A percentile compares a stretch with the other conserved stretches of the same genome.
phyloP scores from a whole-genome alignment of 1,140 invertebrate genomes.

The Magallana ariakensis region DNA sequence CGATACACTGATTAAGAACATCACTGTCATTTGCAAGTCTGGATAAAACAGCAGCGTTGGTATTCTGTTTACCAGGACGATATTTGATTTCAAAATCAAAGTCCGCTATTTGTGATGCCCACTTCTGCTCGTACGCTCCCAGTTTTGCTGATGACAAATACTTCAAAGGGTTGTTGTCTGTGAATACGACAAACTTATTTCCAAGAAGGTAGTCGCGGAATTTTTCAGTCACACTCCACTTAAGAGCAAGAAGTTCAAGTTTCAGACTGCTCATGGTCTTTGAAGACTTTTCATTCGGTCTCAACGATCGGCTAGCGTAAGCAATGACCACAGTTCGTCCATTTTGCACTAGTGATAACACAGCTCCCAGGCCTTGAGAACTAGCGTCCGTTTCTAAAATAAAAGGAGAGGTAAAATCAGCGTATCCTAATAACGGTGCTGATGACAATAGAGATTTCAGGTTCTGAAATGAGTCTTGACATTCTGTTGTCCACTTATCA shows the following conservation, averaged over 20 bases:
- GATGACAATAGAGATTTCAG: too few relatives aligned
- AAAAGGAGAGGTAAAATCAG: too few relatives aligned
- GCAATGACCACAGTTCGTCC: not conserved
- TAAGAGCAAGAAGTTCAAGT: not conserved
- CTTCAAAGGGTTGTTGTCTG: slow-evolving; percentile 24
- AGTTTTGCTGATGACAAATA: slow-evolving; percentile 15
- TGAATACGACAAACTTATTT: not conserved
- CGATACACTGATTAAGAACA: not conserved
- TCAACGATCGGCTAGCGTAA: not conserved
- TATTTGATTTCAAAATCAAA: slow-evolving; percentile 53
- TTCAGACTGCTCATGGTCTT: not conserved
- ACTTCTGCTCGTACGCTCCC: slow-evolving; percentile 10
- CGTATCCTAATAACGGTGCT: too few relatives aligned
- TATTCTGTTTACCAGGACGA: slow-evolving; percentile 26
- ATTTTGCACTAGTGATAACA: not conserved
- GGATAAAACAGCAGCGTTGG: not conserved
- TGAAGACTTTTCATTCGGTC: not conserved
- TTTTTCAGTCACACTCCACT: too few relatives aligned
- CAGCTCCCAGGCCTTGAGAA: not conserved
- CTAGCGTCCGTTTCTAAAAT: slow-evolving; percentile 6
- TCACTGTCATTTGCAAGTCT: not conserved
- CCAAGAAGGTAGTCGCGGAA: too few relatives aligned
- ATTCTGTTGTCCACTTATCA: too few relatives aligned
- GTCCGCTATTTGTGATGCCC: not conserved
- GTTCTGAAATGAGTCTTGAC: too few relatives aligned